Conservation (phyloP, 2,797 vertebrate genomes). For the Anniella stebbinsi region DNA sequence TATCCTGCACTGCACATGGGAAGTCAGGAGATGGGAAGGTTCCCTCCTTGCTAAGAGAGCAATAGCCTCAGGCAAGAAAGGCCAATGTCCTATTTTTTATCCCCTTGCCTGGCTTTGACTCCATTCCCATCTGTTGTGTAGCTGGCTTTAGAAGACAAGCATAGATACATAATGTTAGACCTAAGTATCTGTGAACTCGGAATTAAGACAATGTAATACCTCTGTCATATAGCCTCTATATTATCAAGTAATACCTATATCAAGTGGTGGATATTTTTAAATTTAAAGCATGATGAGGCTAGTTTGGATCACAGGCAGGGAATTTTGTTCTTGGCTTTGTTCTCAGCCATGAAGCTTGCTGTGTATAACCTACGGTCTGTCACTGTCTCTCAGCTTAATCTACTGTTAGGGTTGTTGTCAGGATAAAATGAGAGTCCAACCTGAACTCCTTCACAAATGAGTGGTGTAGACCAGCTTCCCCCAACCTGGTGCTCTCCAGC, state of each 20-base stretch:
- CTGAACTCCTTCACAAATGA: neutral
- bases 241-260: neutral
- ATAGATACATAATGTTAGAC: neutral
- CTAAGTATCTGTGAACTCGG: neutral
- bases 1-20: no score
- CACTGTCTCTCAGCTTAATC: no score
- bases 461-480: neutral
- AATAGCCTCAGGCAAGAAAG: neutral
- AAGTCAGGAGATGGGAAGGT: neutral
- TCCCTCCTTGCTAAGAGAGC: neutral
- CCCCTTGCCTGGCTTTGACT: neutral
- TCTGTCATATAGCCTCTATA: neutral
- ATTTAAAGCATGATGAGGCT: no score
- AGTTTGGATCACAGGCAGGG: no score
- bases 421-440: no score
- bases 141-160: neutral
- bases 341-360: neutral
- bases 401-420: neutral
- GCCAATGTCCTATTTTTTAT: neutral
- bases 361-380: neutral
- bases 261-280: no score
- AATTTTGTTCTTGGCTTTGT: neutral
- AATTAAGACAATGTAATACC: neutral
- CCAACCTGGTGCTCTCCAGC: no score
- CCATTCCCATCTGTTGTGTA: neutral